These are phyloP conservation scores for Dendronephthya gigantea DNA, from an alignment of 64 coral and sea anemone species.

Conservation along the genomic window DNA sequence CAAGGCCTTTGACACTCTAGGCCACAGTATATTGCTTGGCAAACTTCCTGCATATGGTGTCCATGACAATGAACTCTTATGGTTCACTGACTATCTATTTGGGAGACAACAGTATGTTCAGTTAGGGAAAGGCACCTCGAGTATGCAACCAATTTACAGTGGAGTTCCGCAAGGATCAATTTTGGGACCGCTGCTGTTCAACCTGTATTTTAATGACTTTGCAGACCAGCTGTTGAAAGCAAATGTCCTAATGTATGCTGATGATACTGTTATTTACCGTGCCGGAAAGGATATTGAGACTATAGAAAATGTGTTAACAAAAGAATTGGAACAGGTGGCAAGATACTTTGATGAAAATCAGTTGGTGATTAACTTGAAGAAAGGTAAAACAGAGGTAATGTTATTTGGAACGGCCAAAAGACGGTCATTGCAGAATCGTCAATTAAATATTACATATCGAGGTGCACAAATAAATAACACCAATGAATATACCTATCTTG, in stretches of 20 bases:
- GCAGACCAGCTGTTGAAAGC: background rate
- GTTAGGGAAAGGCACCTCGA: background rate
- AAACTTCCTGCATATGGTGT: background rate
- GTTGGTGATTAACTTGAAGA: background rate
- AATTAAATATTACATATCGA: background rate
- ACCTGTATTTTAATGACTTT: background rate
- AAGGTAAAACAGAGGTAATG: background rate
- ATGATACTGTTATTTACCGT: constrained; percentile 1
- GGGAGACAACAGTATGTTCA: background rate
- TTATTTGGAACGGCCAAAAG: background rate
- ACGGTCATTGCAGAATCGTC: background rate
- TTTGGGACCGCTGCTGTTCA: background rate
- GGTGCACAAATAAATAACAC: background rate
- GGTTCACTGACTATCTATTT: background rate
- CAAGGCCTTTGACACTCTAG: background rate
- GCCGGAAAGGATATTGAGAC: background rate
- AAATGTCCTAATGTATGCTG: background rate
- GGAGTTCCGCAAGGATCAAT: background rate
- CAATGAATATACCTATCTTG: background rate
- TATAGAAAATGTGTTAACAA: background rate
- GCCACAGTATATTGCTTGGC: background rate
- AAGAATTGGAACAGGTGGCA: background rate
- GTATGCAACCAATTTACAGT: background rate
- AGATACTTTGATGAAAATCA: background rate
- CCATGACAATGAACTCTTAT: background rate